These are phyloP conservation scores for Metopolophium dirhodum DNA, from an alignment of 1,140 invertebrate genomes.

Conservation along the genomic window DNA sequence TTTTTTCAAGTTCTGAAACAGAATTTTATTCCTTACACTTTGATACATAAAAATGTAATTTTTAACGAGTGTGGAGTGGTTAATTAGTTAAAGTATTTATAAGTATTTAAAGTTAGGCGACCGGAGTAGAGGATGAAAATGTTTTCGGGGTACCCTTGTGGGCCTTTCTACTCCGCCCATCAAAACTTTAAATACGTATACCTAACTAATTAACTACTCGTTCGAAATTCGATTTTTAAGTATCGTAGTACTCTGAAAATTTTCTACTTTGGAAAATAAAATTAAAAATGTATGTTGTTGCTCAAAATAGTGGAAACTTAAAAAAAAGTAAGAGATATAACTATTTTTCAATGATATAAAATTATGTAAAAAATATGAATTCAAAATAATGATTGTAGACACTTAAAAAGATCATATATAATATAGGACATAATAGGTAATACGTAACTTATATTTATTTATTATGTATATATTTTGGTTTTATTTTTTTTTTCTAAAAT, in stretches of 20 bases:
- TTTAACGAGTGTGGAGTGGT: background rate
- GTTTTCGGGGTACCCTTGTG: background rate
- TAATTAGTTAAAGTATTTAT: background rate
- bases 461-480: background rate
- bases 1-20: background rate
- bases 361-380: background rate
- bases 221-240: background rate
- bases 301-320: background rate
- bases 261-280: background rate
- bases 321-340: background rate
- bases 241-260: background rate
- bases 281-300: background rate
- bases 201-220: background rate
- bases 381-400: background rate
- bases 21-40: background rate
- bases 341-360: background rate
- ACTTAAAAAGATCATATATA: background rate
- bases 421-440: background rate
- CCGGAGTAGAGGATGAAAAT: background rate
- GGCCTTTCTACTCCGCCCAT: background rate
- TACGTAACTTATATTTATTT: no score
- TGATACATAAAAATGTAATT: background rate
- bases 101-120: background rate
- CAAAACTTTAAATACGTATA: background rate
- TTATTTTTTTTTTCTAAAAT: background rate